Evolutionary conservation across 2,888 invertebrate genomes (phyloP), one percentile per base, ranked within the genome.

Genomic region (Drosophila mettleri): DNA sequence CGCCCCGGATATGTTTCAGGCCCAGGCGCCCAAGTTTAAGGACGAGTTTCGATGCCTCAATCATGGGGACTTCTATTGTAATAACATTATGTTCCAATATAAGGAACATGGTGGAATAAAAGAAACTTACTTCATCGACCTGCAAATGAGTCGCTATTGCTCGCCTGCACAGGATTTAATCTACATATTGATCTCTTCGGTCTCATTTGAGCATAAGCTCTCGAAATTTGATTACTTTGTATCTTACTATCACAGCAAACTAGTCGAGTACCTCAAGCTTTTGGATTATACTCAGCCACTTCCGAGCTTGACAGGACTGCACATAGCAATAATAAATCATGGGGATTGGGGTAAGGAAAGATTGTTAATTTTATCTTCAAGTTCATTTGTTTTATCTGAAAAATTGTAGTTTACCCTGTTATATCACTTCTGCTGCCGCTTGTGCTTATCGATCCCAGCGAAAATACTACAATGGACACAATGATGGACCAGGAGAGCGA

Each of bases 61-160:
- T 60, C 91, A 92, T 52, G 92, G 92, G 3, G 92, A 92, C 72
- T 82, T 89, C 8, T 90, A 91, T 87, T 79, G 72, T 5, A 92
- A 92, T 54, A 92, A 92, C 49, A 81, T 90, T 0, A 92, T 92
- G 92, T 91, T 90, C 29, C 79, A 81, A 63, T 90, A 91, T 43
- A 80, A 87, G 46, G 54, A 60, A 0, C 39, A 58, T 0, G 80
- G 83, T 0, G 48, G 72, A 1, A 77, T 89, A 0, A 62, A 43
- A 0, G 90, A 91, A 33, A 87, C 82, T 0, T 84, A 85, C 51
- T 74, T 92, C 20, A 82, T 92, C 7, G 92, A 92, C 67, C 75
- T 90, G 22, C 92, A 92, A 69, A 86, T 87, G 78, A 86, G 89
- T 62, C 80, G 81, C 2, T 92, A 88, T 79, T 82, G 83, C 36